Evolutionary conservation across 2,797 vertebrate species (phyloP).

Genomic region (Melanogrammus aeglefinus): DNA sequence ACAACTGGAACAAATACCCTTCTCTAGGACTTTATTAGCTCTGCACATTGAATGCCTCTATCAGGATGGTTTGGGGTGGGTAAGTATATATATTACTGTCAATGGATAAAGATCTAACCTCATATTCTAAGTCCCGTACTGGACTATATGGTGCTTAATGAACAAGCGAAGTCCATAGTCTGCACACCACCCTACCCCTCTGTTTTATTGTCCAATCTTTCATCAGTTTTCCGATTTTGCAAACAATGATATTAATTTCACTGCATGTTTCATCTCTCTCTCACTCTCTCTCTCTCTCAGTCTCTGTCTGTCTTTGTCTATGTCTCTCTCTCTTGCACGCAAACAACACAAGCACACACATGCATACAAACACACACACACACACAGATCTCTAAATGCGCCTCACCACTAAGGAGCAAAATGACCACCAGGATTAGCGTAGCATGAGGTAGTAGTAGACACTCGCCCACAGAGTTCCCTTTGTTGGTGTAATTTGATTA

Average conservation of each 20-base stretch:
- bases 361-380: background rate
- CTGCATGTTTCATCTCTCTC: background rate
- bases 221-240: background rate
- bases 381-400: background rate
- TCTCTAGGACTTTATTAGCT: background rate
- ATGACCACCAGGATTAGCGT: background rate
- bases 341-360: background rate
- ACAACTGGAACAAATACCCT: slow-evolving; percentile 1
- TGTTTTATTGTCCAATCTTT: background rate
- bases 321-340: background rate
- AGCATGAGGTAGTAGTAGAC: background rate
- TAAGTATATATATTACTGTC: background rate
- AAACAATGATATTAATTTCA: background rate
- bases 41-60: background rate
- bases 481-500: background rate
- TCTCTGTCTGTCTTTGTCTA: background rate
- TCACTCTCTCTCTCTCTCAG: background rate
- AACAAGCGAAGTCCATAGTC: background rate
- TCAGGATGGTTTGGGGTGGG: background rate
- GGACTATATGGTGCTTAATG: background rate
- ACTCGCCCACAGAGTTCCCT: background rate
- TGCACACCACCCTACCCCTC: background rate
- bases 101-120: background rate
- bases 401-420: no score
- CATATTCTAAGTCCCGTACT: background rate